Percentiles rank a stretch among this genome's conserved stretches.
Conservation (phyloP, 2,797 vertebrate species). For the Trachurus trachurus region DNA sequence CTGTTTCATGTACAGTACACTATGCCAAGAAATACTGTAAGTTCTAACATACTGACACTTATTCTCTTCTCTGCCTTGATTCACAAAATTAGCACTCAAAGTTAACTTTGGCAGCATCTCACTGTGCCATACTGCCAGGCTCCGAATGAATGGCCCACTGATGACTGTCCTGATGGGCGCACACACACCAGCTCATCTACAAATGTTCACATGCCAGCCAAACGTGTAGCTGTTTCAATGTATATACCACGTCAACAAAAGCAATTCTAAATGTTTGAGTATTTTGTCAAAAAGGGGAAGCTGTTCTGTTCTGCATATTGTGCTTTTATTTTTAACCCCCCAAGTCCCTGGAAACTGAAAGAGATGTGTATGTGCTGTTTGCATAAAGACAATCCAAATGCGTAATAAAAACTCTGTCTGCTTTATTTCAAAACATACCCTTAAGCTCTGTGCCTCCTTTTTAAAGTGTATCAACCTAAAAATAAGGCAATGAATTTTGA, state of each 20-base stretch:
- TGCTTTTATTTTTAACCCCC: constrained; percentile 35
- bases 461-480: constrained; percentile 76
- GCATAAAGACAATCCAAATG: constrained; percentile 60
- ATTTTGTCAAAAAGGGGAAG: background rate
- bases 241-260: constrained; percentile 21
- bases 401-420: constrained; percentile 57
- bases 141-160: constrained; percentile 46
- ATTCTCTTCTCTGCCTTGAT: constrained; percentile 19
- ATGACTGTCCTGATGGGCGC: constrained; percentile 46
- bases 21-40: background rate
- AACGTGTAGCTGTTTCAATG: constrained; percentile 28
- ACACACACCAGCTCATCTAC: constrained; percentile 11
- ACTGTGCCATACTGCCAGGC: constrained; percentile 34
- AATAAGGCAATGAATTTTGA: constrained; percentile 80
- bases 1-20: background rate
- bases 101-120: constrained; percentile 45
- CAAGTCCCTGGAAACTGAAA: constrained; percentile 30
- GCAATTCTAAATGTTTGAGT: background rate
- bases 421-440: constrained; percentile 76
- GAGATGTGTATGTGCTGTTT: constrained; percentile 33
- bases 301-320: background rate
- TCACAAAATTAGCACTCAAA: constrained; percentile 17
- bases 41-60: background rate
- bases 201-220: constrained; percentile 15
- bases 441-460: constrained; percentile 64